These are phyloP conservation scores for Andrena marginata DNA, from an alignment of 2,888 invertebrate genomes.

Conservation along the genomic window DNA sequence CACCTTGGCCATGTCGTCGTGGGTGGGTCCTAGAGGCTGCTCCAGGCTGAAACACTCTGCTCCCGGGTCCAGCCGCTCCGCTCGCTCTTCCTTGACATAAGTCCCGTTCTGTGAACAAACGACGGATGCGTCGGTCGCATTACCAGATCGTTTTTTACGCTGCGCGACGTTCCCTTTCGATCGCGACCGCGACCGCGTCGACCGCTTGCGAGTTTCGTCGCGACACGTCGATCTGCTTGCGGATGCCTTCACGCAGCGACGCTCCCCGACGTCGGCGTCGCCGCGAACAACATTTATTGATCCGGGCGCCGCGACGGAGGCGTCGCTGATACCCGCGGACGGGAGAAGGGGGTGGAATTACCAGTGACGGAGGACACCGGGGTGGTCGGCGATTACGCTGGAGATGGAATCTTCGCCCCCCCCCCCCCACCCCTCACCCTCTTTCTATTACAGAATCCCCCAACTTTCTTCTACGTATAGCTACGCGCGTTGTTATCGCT, in stretches of 20 bases:
- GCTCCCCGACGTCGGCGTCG: slow-evolving; percentile 70
- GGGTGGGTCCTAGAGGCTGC: slow-evolving; percentile 67
- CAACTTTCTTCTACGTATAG: not conserved
- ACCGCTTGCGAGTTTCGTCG: slow-evolving; percentile 57
- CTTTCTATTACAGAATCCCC: not conserved
- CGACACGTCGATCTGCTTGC: slow-evolving; percentile 65
- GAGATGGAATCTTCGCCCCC: slow-evolving; percentile 35
- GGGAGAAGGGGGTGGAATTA: slow-evolving; percentile 54
- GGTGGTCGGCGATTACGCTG: slow-evolving; percentile 31
- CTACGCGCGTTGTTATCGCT: no score
- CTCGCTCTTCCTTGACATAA: slow-evolving; percentile 45
- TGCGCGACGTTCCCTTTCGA: slow-evolving; percentile 50
- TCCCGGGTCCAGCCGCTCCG: slow-evolving; percentile 39
- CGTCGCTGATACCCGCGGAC: slow-evolving; percentile 62
- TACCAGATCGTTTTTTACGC: slow-evolving; percentile 38
- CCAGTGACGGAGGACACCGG: slow-evolving; percentile 54
- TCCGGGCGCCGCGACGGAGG: slow-evolving; percentile 68
- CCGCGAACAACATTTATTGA: slow-evolving; percentile 70
- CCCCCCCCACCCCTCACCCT: not conserved
- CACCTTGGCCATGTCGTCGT: slow-evolving; percentile 70
- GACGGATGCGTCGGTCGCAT: slow-evolving; percentile 52
- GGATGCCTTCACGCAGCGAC: slow-evolving; percentile 68
- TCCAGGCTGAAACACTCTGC: slow-evolving; percentile 46
- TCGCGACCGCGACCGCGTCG: slow-evolving; percentile 36
- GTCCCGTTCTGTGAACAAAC: slow-evolving; percentile 39